phyloP scores from a whole-genome alignment of 1,140 invertebrate species.

The Musca domestica region DNA sequence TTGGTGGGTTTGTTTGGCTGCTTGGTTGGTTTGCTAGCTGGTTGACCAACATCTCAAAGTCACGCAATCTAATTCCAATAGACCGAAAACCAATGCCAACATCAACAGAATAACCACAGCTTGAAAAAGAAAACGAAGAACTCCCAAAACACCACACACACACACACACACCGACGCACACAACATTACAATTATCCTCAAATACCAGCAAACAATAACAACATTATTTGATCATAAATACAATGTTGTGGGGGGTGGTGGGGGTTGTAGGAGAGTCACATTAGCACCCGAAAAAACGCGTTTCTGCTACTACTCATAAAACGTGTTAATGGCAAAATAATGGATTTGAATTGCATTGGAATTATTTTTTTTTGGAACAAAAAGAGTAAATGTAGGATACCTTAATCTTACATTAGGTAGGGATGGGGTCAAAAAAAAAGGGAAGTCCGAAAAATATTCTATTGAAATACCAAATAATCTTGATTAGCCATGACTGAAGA shows the following conservation, averaged over 20 bases:
- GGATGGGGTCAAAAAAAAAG: too few species aligned
- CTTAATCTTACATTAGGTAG: too few species aligned
- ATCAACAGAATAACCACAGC: too few species aligned
- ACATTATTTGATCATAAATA: background rate
- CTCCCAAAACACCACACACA: background rate
- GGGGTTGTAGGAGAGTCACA: background rate
- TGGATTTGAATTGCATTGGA: too few species aligned
- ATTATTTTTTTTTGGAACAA: too few species aligned
- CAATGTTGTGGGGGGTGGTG: background rate
- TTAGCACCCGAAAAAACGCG: background rate
- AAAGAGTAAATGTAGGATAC: too few species aligned
- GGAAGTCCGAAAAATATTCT: too few species aligned
- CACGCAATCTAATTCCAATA: slow-evolving; percentile 16
- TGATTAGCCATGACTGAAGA: too few species aligned
- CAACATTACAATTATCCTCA: background rate
- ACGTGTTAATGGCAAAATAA: too few species aligned
- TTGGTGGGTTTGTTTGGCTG: too few species aligned
- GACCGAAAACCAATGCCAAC: background rate
- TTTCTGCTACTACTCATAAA: background rate
- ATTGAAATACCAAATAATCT: too few species aligned
- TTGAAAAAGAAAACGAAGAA: background rate
- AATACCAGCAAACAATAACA: background rate
- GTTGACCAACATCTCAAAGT: slow-evolving; percentile 13
- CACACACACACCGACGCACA: background rate
- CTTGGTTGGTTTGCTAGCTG: too few species aligned